phyloP scores from a whole-genome alignment of 2,113 vertebrate species.

The Ceyx margarethae region DNA sequence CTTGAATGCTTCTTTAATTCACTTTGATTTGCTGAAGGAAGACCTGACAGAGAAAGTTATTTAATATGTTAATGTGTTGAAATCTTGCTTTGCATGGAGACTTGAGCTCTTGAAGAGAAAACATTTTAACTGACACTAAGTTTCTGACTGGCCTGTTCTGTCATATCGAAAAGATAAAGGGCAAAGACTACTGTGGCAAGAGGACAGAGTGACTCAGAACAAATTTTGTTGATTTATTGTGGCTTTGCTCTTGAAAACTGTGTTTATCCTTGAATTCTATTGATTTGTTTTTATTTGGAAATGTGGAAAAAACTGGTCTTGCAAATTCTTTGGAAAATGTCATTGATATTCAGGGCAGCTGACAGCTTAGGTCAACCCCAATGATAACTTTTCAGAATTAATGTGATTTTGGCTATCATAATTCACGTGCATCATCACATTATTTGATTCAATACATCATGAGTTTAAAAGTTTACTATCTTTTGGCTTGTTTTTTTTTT shows the following conservation, averaged over 20 bases:
- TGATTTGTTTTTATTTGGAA: neutral
- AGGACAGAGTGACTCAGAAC: neutral
- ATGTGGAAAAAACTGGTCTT: neutral
- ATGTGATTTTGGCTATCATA: neutral
- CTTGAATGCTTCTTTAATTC: neutral
- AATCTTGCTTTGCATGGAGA: neutral
- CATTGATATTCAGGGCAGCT: neutral
- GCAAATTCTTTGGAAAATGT: neutral
- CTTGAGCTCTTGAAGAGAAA: neutral
- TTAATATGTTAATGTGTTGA: neutral
- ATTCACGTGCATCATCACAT: neutral
- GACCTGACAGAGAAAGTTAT: neutral
- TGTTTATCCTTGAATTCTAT: neutral
- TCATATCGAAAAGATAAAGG: neutral
- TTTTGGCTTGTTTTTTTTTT: neutral
- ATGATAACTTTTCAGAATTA: neutral
- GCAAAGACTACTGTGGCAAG: neutral
- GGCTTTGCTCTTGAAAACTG: neutral
- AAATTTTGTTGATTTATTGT: neutral
- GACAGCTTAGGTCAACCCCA: neutral
- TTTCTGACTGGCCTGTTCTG: no score
- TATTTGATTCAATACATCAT: neutral
- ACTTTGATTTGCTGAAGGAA: neutral
- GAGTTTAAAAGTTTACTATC: neutral
- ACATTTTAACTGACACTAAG: neutral